Evolutionary conservation across 2,113 vertebrate species (phyloP).

Genomic region (Bubo scandiacus): DNA sequence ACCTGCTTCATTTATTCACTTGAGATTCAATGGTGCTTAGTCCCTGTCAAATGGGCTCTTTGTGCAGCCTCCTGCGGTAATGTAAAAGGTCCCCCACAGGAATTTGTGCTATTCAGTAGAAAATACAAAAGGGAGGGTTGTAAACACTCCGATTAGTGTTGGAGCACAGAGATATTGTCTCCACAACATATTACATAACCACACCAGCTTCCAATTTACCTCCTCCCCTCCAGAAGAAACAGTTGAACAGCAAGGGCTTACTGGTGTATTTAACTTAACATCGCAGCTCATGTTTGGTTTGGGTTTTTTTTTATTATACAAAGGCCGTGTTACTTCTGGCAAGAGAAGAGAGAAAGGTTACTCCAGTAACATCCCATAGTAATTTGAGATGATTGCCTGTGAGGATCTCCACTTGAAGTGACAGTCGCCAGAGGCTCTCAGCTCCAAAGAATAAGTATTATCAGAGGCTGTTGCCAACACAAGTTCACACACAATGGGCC

Average conservation of each 20-base stretch:
- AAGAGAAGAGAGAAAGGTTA: not conserved
- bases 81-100: constrained; percentile 8
- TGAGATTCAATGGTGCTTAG: constrained; percentile 15
- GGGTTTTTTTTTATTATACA: not conserved
- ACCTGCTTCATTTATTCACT: constrained; percentile 25
- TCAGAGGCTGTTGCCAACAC: not conserved
- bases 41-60: constrained; percentile 38
- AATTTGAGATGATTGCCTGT: not conserved
- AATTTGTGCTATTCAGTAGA: constrained; percentile 48
- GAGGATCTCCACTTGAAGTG: not conserved
- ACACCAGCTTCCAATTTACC: not conserved
- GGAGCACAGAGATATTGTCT: constrained; percentile 28
- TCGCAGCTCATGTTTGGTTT: not conserved
- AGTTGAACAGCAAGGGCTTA: not conserved
- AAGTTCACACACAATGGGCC: not conserved
- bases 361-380: not conserved
- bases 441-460: not conserved
- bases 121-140: constrained; percentile 28
- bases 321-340: not conserved
- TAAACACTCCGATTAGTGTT: constrained; percentile 40
- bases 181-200: not conserved
- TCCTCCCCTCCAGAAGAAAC: not conserved
- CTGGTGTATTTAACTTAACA: not conserved
- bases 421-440: not conserved
- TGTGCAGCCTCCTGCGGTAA: not conserved